Evolutionary conservation across 2,797 vertebrate genomes (phyloP).

Genomic region (Tarsius wallacei): DNA sequence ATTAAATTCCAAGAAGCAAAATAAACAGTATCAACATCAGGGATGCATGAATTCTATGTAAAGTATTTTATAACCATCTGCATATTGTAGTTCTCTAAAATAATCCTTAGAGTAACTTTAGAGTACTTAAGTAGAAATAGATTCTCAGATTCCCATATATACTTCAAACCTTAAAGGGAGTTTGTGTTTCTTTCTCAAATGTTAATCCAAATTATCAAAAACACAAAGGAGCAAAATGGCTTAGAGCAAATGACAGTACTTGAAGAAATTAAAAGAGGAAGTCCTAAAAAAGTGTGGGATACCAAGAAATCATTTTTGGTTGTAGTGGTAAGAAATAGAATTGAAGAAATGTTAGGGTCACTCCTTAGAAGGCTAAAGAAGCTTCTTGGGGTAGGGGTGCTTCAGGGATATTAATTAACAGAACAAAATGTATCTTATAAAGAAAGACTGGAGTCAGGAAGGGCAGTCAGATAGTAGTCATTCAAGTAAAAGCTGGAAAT

Average conservation of each 20-base stretch:
- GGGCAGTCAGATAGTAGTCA: not conserved
- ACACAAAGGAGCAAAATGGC: not conserved
- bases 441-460: not conserved
- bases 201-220: conserved; percentile 61
- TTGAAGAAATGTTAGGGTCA: not conserved
- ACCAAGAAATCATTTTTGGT: conserved; percentile 12
- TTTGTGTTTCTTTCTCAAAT: conserved; percentile 49
- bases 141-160: conserved; percentile 28
- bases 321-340: not conserved
- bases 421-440: not conserved
- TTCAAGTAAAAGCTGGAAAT: not conserved
- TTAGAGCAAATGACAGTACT: conserved; percentile 42
- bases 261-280: conserved; percentile 38
- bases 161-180: conserved; percentile 56
- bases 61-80: conserved; percentile 74
- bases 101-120: conserved; percentile 78
- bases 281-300: not conserved
- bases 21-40: conserved; percentile 83
- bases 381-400: not conserved
- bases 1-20: conserved; percentile 82
- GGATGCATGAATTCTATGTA: conserved; percentile 74
- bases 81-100: conserved; percentile 77
- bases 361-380: not conserved
- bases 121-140: conserved; percentile 68
- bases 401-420: not conserved